Base-by-base conservation (phyloP, 1,140 invertebrate genomes). In the Heliconius congener region DNA sequence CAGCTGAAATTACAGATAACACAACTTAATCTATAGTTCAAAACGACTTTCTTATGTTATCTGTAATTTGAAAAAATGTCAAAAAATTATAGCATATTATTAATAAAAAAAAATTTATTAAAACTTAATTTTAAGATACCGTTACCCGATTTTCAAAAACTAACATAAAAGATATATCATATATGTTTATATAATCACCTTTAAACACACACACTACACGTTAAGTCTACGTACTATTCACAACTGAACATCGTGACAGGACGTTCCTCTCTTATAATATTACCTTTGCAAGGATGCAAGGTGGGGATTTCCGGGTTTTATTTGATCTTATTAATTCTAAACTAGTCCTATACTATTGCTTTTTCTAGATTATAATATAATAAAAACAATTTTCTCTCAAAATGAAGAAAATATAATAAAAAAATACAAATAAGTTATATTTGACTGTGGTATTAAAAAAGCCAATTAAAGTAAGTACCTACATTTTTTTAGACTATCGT, bases 221-320 rank as follows among this genome's bases (percentile, higher is more conserved):
- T 75, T 71, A 52, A 57, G 71, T 73, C 46, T 76, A 75, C 75
- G 73, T 76, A 73, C 37, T 23, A 76, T 74, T 71, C 74, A 55
- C 77, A 71, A 83, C 82, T 83, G 82, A 79, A 72, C 57, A 73
- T 71, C 39, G 77, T 74, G 71, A 81, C 77, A 81, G 79, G 79
- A 42, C 50, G 30, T 27, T 37, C 37, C 75, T 71, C 76, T 81
- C 76, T 74, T 81, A 81, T 81, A 81, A 75, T 80, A 77, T 77
- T 50, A 39, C 74, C 77, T 50, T 76, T 55, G 74, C 74, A 79
- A 79, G 81, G 81, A 84, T 80, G 83, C 57, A 57, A 80, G 83
- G 52, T 78, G 83, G 76, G 78, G 57, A 60, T 60, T 84, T 82
- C 83, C 81, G 81, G 79, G 79, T 78, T 79, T 81, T 13, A 81